Evolutionary conservation across 2,113 vertebrate species (phyloP).

Genomic region (Scomber japonicus): DNA sequence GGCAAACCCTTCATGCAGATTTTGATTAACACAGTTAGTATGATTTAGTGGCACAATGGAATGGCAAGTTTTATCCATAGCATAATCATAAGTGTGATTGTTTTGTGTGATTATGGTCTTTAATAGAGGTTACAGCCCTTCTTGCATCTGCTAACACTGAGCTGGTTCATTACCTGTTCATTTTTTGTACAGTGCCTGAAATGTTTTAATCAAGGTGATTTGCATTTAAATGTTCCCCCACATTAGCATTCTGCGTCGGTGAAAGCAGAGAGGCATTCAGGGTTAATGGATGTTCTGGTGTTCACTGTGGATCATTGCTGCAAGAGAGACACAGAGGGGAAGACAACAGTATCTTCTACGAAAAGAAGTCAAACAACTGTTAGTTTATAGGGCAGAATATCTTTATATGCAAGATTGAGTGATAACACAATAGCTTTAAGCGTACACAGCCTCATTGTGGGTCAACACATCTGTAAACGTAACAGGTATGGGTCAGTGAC

Average conservation of each 20-base stretch:
- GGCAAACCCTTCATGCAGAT: neutral
- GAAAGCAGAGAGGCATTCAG: conserved; percentile 13
- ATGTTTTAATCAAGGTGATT: conserved; percentile 69
- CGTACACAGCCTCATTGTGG: neutral
- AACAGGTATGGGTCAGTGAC: neutral
- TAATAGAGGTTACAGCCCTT: conserved; percentile 45
- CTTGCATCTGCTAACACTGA: conserved; percentile 6
- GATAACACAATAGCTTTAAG: neutral
- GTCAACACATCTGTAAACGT: neutral
- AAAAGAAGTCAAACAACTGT: neutral
- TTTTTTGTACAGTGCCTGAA: conserved; percentile 29
- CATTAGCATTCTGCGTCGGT: conserved; percentile 29
- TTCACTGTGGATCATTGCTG: conserved; percentile 12
- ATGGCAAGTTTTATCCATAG: conserved; percentile 10
- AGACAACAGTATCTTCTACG: neutral
- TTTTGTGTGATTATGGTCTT: conserved; percentile 33
- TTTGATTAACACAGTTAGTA: neutral
- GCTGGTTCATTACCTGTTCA: conserved; percentile 63
- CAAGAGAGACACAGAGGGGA: neutral
- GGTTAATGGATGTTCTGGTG: conserved; percentile 66
- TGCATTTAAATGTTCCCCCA: conserved; percentile 73
- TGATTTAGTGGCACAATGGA: conserved; percentile 1
- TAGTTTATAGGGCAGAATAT: no score
- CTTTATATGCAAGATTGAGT: neutral
- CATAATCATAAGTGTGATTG: no score